phyloP scores from a whole-genome alignment of 2,888 invertebrate species.

The Lysandra bellargus region DNA sequence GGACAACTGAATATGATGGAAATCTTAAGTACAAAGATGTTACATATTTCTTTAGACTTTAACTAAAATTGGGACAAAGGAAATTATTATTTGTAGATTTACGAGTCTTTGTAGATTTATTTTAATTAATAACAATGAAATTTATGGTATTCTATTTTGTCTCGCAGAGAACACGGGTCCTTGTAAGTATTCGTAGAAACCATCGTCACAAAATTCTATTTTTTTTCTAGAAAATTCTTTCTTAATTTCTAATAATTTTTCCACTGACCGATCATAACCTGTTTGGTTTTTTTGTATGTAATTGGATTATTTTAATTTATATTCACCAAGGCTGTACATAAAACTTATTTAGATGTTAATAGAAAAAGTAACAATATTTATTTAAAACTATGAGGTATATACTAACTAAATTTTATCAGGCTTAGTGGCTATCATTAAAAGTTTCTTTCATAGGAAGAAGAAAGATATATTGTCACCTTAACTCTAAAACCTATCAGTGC shows the following conservation, averaged over 20 bases:
- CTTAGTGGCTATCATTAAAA: neutral
- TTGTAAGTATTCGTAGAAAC: constrained; percentile 68
- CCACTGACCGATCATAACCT: neutral
- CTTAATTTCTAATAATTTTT: neutral
- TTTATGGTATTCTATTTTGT: constrained; percentile 57
- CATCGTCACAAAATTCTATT: constrained; percentile 47
- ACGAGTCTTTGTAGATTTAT: neutral
- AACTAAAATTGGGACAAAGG: neutral
- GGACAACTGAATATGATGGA: too few species aligned
- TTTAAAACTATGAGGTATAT: neutral
- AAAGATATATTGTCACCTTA: too few species aligned
- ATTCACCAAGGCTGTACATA: neutral
- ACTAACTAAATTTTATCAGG: too few species aligned
- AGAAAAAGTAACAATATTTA: neutral
- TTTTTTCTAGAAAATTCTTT: constrained; percentile 23
- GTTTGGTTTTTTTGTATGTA: constrained; percentile 4
- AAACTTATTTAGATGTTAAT: neutral
- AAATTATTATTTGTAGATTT: neutral
- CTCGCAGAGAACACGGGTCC: constrained; percentile 77
- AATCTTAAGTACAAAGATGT: neutral
- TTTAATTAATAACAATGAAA: neutral
- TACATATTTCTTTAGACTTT: neutral
- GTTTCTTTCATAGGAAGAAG: too few species aligned
- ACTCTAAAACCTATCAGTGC: too few species aligned
- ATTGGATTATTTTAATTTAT: neutral